Evolutionary conservation across 2,797 vertebrate genomes (phyloP).

Genomic region (Loriculus beryllinus): DNA sequence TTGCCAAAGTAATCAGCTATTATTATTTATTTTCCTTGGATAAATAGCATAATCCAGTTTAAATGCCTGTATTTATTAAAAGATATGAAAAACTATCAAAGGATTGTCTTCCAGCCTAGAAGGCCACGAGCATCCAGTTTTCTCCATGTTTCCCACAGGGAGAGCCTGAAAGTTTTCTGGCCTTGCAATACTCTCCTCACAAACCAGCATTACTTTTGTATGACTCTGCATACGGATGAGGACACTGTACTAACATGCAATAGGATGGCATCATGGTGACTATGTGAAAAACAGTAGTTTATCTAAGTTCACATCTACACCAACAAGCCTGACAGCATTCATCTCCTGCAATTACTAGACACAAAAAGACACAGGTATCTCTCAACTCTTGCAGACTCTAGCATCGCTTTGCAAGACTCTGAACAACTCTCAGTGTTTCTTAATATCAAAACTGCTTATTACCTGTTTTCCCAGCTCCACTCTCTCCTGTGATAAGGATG

Average conservation of each 20-base stretch:
- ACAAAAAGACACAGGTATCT: not conserved
- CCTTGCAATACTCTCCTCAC: not conserved
- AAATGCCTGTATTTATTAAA: not conserved
- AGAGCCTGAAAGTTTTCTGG: not conserved
- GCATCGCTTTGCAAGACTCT: not conserved
- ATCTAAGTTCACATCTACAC: not conserved
- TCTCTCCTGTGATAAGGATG: constrained; percentile 98
- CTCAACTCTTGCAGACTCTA: not conserved
- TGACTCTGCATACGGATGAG: not conserved
- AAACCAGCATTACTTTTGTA: not conserved
- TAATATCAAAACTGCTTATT: not conserved
- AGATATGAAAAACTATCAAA: not conserved
- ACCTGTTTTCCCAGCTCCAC: constrained; percentile 98
- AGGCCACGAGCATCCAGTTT: not conserved
- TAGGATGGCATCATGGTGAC: not conserved
- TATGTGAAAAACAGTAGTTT: not conserved
- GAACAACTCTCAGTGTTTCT: not conserved
- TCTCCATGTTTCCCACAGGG: not conserved
- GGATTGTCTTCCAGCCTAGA: not conserved
- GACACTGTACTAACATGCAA: fast-evolving
- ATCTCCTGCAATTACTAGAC: not conserved
- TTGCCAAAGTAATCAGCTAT: not conserved
- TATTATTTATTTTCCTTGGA: not conserved
- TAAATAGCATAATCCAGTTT: not conserved
- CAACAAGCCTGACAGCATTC: not conserved